Conservation (phyloP, 2,113 vertebrate species). For the Dromaius novaehollandiae region DNA sequence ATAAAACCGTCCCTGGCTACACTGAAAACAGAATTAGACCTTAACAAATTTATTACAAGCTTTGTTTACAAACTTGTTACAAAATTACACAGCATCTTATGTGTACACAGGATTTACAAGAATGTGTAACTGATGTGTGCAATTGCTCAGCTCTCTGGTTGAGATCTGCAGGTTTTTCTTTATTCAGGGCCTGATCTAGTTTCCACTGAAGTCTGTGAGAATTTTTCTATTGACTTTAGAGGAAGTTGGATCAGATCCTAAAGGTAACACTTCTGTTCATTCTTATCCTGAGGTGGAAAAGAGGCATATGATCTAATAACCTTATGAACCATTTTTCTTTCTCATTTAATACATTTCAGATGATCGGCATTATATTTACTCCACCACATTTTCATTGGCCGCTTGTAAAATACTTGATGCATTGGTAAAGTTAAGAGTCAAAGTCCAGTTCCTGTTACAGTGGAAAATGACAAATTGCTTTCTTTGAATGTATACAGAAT, state of each 20-base stretch:
- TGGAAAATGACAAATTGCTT: background rate
- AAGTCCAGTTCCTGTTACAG: background rate
- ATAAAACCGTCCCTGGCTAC: slow-evolving; percentile 12
- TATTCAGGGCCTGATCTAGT: background rate
- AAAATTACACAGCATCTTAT: slow-evolving; percentile 65
- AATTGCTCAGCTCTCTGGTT: background rate
- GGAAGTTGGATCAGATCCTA: slow-evolving; percentile 23
- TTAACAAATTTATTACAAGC: slow-evolving; percentile 64
- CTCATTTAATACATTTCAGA: slow-evolving; percentile 28
- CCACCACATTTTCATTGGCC: background rate
- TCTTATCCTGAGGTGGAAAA: slow-evolving; percentile 34
- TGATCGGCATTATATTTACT: background rate
- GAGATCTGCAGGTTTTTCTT: slow-evolving; percentile 14
- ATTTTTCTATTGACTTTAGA: background rate
- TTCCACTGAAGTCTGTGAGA: slow-evolving; percentile 17
- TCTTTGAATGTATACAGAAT: background rate
- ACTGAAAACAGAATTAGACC: slow-evolving; percentile 22
- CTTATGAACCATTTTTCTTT: background rate
- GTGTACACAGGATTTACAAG: slow-evolving; percentile 33
- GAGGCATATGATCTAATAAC: background rate
- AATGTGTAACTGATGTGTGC: background rate
- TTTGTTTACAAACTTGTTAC: slow-evolving; percentile 63
- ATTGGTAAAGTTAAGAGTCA: background rate
- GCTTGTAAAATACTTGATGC: background rate
- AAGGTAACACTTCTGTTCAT: slow-evolving; percentile 53